These are phyloP conservation scores for Callipepla squamata DNA, from an alignment of 2,113 vertebrate genomes.

Conservation along the genomic window DNA sequence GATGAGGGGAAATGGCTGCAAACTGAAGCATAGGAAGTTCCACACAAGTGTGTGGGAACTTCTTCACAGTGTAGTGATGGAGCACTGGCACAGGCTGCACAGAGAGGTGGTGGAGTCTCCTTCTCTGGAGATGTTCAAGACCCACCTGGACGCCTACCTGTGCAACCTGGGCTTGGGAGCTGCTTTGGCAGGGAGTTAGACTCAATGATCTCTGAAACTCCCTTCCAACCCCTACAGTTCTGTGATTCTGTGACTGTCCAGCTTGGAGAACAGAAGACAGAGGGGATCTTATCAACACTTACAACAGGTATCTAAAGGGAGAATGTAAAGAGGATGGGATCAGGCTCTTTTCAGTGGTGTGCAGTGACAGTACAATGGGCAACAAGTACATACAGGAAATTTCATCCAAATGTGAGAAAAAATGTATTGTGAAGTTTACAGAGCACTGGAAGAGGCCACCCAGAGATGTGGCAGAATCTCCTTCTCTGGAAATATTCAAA, in stretches of 20 bases:
- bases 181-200: too few relatives aligned
- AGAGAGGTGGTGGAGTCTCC: too few relatives aligned
- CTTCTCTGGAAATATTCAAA: background rate
- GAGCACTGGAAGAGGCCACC: background rate
- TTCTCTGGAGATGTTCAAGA: too few relatives aligned
- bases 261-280: background rate
- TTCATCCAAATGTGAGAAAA: background rate
- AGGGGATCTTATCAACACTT: background rate
- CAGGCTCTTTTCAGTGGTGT: background rate
- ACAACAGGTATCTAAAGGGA: background rate
- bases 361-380: background rate
- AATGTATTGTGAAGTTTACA: background rate
- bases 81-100: too few relatives aligned
- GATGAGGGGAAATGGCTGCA: too few relatives aligned
- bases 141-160: too few relatives aligned
- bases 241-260: background rate
- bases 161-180: too few relatives aligned
- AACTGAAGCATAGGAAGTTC: too few relatives aligned
- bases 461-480: background rate
- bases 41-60: too few relatives aligned
- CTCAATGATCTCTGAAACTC: too few relatives aligned
- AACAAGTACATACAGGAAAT: background rate
- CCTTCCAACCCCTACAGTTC: too few relatives aligned
- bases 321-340: background rate
- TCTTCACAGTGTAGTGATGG: too few relatives aligned